A percentile compares a stretch with the other conserved stretches of the same genome.
These are phyloP conservation scores for Phengaris arion DNA, from an alignment of 2,888 invertebrate genomes.

Conservation along the genomic window DNA sequence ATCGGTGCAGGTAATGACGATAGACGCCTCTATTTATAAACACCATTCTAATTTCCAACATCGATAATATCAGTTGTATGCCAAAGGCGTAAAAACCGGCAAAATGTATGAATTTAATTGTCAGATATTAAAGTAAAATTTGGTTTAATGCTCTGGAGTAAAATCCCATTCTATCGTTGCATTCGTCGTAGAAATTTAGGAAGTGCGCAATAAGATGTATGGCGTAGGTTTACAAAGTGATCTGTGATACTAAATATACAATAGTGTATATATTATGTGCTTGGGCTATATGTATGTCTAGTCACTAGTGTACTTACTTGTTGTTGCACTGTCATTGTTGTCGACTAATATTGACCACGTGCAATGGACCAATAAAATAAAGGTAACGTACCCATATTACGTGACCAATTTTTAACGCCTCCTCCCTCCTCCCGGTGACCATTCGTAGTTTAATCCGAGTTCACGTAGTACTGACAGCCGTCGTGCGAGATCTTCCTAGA, in stretches of 20 bases:
- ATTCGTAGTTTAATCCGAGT: no score
- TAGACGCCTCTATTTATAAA: not conserved
- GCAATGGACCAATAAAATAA: not conserved
- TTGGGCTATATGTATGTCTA: constrained; percentile 53
- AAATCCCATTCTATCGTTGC: not conserved
- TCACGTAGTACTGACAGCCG: no score
- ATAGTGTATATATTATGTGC: constrained; percentile 50
- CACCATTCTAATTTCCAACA: constrained; percentile 39
- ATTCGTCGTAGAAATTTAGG: constrained; percentile 47
- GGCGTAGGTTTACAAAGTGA: constrained; percentile 45
- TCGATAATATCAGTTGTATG: constrained; percentile 49
- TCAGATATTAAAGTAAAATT: not conserved
- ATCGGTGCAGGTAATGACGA: not conserved
- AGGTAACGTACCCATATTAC: no score
- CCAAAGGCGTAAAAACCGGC: constrained; percentile 60
- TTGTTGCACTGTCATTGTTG: constrained; percentile 30
- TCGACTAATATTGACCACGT: not conserved
- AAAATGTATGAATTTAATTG: not conserved
- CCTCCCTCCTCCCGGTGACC: no score
- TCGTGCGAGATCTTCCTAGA: no score
- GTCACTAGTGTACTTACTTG: constrained; percentile 29
- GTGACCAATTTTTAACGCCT: no score
- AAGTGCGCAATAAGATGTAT: constrained; percentile 73
- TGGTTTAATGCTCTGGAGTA: no score
- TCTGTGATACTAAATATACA: constrained; percentile 45